Evolutionary conservation across 2,113 vertebrate genomes (phyloP), one percentile per base, ranked within the genome.

Genomic region (Rhabdornis inornatus): DNA sequence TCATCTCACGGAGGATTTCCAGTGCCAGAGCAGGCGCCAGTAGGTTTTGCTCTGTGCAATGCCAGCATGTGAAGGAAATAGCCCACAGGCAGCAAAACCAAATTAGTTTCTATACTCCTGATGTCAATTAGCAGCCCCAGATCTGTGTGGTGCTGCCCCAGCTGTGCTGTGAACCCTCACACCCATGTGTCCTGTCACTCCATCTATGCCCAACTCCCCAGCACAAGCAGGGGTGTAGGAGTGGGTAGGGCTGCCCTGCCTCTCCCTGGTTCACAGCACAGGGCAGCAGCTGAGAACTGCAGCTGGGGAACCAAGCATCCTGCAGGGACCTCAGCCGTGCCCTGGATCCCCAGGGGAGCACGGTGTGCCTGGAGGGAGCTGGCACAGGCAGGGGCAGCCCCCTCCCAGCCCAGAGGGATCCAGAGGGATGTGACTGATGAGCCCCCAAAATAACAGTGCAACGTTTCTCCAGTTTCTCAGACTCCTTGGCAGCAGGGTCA

Each of bases 121-220:
- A 37, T 91, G 77, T 23, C 42, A 75, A 1, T 57, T 61, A 78
- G n/a, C 47, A 90, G 60, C 52, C 91, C 23, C 45, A 42, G 31
- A 18, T 61, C 37, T 40, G 24, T 1, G 1, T 53, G 57, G 15
- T 52, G 70, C 83, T 75, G 55, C 59, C 50, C 21, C 55, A 65
- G 60, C 69, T 53, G 64, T 53, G 55, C 25, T 64, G 37, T 83
- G 47, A 74, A 9, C 37, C 31, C 21, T 61, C 22, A 7, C 17
- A 69, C 19, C 28, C 4, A 1, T 37, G 77, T 19, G 19, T 57
- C 12, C 60, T 23, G 50, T 44, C 30, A 33, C 64, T 39, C 1
- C 0, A 1, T 22, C 14, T 1, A 1, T 33, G 49, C 24, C 57
- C 31, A 33, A 2, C 25, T 90, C 42, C 1, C 4, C n/a, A 61